These are phyloP conservation scores for Phalanger gymnotis DNA, from an alignment of 2,797 vertebrate species.

Conservation along the genomic window DNA sequence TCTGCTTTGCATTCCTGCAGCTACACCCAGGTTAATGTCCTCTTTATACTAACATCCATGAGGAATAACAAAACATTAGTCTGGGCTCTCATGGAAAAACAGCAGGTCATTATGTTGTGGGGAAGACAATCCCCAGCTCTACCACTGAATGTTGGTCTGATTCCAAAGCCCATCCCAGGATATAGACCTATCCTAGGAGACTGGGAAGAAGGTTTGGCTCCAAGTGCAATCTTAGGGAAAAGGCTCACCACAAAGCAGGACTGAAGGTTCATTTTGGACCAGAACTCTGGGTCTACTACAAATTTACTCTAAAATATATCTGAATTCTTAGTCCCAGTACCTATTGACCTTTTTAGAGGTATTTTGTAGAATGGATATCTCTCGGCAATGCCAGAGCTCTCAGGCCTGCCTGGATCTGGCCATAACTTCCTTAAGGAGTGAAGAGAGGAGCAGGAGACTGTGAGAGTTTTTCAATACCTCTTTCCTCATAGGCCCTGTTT, in stretches of 20 bases:
- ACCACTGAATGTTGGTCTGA: not conserved
- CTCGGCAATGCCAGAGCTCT: not conserved
- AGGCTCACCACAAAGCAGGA: not conserved
- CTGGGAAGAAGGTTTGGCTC: not conserved
- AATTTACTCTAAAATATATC: conserved; percentile 8
- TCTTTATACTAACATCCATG: not conserved
- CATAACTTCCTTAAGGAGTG: conserved; percentile 35
- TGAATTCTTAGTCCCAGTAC: conserved; percentile 9
- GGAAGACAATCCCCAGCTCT: not conserved
- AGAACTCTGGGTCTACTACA: not conserved
- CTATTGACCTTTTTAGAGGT: not conserved
- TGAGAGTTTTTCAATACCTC: conserved; percentile 52
- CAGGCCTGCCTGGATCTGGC: conserved; percentile 61
- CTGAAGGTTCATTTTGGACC: not conserved
- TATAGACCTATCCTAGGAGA: not conserved
- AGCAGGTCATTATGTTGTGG: not conserved
- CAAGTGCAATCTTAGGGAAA: not conserved
- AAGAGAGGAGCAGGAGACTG: conserved; percentile 16
- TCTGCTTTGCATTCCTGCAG: not conserved
- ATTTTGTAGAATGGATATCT: conserved; percentile 1
- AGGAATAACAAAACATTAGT: not conserved
- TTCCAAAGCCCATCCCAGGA: not conserved
- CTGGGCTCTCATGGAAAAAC: not conserved
- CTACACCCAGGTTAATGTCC: not conserved
- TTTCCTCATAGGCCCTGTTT: conserved; percentile 65